phyloP scores from a whole-genome alignment of 2,113 vertebrate species.

The Isurus oxyrinchus region DNA sequence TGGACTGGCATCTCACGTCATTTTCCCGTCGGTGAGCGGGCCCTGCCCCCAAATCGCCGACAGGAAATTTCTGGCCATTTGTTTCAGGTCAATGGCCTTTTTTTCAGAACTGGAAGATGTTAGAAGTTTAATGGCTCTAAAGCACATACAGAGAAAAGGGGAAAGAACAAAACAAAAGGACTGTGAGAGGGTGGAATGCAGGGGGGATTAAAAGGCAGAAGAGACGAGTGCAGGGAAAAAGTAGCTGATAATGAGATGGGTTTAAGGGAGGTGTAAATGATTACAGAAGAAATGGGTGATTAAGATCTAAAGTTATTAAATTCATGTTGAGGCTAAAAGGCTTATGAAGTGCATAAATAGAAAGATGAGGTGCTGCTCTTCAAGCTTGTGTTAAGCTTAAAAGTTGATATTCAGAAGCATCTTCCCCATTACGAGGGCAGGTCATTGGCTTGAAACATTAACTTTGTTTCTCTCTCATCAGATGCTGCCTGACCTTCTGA shows the following conservation, averaged over 20 bases:
- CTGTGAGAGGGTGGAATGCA: not conserved
- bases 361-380: not conserved
- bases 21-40: too few relatives aligned
- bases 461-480: not conserved
- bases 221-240: not conserved
- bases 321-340: not conserved
- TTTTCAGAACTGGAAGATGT: not conserved
- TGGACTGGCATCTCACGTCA: too few relatives aligned
- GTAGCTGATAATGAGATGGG: not conserved
- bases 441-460: not conserved
- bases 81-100: not conserved
- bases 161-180: not conserved
- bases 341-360: not conserved
- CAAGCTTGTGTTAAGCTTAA: not conserved
- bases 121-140: not conserved
- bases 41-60: too few relatives aligned
- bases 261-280: not conserved
- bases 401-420: not conserved
- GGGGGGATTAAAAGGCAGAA: not conserved
- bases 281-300: not conserved
- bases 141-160: not conserved
- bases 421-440: not conserved
- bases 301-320: not conserved
- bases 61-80: too few relatives aligned
- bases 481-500: not conserved